These are phyloP conservation scores for Neuroterus valhalla DNA, from an alignment of 1,140 invertebrate species.

Conservation along the genomic window DNA sequence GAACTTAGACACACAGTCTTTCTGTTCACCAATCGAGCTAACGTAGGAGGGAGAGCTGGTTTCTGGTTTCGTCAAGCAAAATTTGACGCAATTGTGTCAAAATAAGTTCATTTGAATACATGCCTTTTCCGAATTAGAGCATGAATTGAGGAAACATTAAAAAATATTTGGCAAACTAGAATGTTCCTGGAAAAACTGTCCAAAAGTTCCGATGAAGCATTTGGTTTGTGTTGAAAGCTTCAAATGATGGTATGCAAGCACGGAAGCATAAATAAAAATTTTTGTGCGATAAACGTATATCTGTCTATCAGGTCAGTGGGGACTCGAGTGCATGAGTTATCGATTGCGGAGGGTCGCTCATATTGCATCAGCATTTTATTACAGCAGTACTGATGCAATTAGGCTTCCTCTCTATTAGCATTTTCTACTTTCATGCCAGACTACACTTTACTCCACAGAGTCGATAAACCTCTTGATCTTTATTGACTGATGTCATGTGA, in stretches of 20 bases:
- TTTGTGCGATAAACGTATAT: slow-evolving; percentile 44
- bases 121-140: no score
- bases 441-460: background rate
- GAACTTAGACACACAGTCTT: no score
- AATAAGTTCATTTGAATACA: no score
- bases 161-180: no score
- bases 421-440: background rate
- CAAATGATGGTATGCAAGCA: slow-evolving; percentile 46
- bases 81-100: no score
- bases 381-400: slow-evolving; percentile 36
- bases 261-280: slow-evolving; percentile 64
- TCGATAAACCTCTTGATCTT: background rate
- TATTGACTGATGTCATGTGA: background rate
- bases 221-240: background rate
- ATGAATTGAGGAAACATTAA: no score
- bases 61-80: no score
- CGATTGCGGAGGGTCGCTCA: slow-evolving; percentile 34
- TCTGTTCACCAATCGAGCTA: no score
- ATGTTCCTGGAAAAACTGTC: background rate
- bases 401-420: slow-evolving; percentile 12
- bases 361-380: slow-evolving; percentile 44
- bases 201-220: background rate
- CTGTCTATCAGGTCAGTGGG: slow-evolving; percentile 36
- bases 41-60: no score
- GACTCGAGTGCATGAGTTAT: slow-evolving; percentile 8